Base-by-base conservation (phyloP, 2,888 invertebrate genomes). In the Brachypalpus laphriformis region DNA sequence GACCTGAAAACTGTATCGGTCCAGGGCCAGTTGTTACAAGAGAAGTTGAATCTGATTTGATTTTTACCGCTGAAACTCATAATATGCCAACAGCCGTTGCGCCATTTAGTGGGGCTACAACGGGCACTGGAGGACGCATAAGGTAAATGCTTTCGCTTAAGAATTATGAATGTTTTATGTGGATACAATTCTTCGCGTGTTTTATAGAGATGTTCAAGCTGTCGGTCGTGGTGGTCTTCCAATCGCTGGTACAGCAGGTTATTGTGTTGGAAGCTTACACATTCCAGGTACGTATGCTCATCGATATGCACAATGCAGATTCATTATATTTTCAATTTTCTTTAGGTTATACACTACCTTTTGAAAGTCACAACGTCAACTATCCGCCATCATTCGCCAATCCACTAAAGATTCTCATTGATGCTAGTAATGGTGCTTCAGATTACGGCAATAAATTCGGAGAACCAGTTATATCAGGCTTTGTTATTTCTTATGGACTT, bases 381-480 rank as follows among this genome's bases (percentile, higher is more conserved):
- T 99, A 99, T 92, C 98, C 99, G 0, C 92, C 92, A 40, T 98
- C 98, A 88, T 97, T 99, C 92, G 98, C 99, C 1, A 93, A 94
- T 0, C 98, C 99, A 0, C 92, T 97, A 11, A 96, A 98, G 91
- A 95, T 99, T 51, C 94, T 98, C 18, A 95, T 99, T 28, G 98
- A 99, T 92, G 99, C 99, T 0, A 98, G 98, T 91, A 98, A 99
- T 91, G 99, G 99, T 1, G 99, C 99, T 2, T 98, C 98, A 0
- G 99, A 99, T 91, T 99, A 99, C 91, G 99, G 99, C 6, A 99
- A 99, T 92, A 99, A 99, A 93, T 99, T 99, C 92, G 99, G 99
- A 0, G 99, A 99, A 91, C 99, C 99, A 0, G 94, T 99, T 0
- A 94, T 99, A 86, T 92, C 94, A 89, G 99, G 99, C 5, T 99